Evolutionary conservation across 2,113 vertebrate genomes (phyloP), one percentile per base, ranked within the genome.

Genomic region (Struthio camelus): DNA sequence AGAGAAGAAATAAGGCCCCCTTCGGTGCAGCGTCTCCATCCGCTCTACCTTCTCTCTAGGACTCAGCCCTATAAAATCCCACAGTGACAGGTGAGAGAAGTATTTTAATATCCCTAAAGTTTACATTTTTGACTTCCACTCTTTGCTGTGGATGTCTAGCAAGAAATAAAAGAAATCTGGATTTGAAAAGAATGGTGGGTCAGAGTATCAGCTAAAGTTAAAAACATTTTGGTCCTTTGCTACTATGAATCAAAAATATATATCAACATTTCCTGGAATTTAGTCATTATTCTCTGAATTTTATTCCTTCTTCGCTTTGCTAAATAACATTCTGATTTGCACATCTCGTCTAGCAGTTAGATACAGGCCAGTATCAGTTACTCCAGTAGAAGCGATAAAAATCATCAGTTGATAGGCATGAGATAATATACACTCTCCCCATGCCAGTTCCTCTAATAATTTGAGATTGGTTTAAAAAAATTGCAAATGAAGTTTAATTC

Each of bases 11-110:
- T 20, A 56, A 48, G 19, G 14, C 17, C 11, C 8, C 2, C 16
- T 20, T 10, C 50, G 40, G 8, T 24, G 42, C 1, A 2, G 1
- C 20, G 3, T 14, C 5, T 56, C 10, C 22, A 23, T 44, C 54
- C 23, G 14, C 16, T 59, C 40, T 90, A 16, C 44, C 38, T 88
- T 17, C 11, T 80, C 38, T 8, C 32, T 65, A n/a, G 28, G 24
- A 19, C 32, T 61, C 30, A 9, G 2, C 28, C 28, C 40, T 23
- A 20, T 75, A 9, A 18, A 62, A 87, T 53, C 13, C 42, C 36
- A 73, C 23, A 46, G 9, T 18, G 27, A 84, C 6, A 15, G 59
- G 18, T 69, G 34, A 28, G 82, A 82, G 42, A 46, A 48, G 0
- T 44, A 48, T 66, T n/a, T 72, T 46, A n/a, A 24, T 30, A 61